Conservation (phyloP, 2,888 invertebrate genomes). For the Volucella bombylans region DNA sequence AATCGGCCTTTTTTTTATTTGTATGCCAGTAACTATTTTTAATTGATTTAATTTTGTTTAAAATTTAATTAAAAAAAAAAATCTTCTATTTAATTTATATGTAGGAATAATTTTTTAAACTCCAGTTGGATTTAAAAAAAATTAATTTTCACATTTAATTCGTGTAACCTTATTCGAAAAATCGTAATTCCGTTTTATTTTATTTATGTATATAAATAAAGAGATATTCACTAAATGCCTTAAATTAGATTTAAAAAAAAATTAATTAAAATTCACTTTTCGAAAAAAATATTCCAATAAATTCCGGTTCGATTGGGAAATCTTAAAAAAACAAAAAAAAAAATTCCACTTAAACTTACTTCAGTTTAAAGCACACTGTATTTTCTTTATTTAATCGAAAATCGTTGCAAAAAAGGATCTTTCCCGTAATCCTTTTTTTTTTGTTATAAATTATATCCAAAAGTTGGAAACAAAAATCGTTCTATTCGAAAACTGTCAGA, state of each 20-base stretch:
- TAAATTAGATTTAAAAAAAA: neutral
- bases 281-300: neutral
- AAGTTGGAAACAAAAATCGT: neutral
- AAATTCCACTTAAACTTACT: slow-evolving; percentile 47
- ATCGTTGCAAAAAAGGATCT: slow-evolving; percentile 52
- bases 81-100: neutral
- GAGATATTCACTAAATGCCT: neutral
- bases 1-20: slow-evolving; percentile 9
- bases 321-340: slow-evolving; percentile 14
- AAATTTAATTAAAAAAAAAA: neutral
- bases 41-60: neutral
- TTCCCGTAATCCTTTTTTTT: slow-evolving; percentile 48
- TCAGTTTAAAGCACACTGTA: slow-evolving; percentile 26
- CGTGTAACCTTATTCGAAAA: too few relatives aligned
- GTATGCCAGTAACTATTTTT: neutral
- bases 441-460: slow-evolving; percentile 18
- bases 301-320: neutral
- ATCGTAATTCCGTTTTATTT: too few relatives aligned
- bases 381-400: slow-evolving; percentile 42
- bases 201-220: neutral
- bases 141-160: neutral
- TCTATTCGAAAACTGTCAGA: slow-evolving; percentile 53
- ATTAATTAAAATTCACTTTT: neutral
- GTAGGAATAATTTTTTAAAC: neutral
- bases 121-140: neutral